These are phyloP conservation scores for Orestias chungarensis DNA, from an alignment of 2,797 vertebrate genomes.

Conservation along the genomic window DNA sequence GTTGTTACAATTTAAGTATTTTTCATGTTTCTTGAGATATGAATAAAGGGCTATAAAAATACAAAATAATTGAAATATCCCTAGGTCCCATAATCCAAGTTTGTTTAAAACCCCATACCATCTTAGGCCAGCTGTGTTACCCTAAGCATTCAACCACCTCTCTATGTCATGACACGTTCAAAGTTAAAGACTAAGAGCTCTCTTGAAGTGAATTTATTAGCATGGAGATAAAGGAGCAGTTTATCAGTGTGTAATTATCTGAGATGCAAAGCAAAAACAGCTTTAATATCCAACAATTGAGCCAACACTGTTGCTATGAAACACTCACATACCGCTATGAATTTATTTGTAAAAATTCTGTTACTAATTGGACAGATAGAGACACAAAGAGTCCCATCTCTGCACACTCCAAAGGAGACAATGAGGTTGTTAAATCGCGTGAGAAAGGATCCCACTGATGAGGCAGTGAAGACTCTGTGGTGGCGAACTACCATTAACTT, in stretches of 20 bases:
- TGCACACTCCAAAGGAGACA: conserved; percentile 40
- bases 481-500: conserved; percentile 57
- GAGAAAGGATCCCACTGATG: conserved; percentile 50
- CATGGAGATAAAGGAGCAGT: not conserved
- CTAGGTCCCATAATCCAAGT: not conserved
- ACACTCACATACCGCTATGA: conserved; percentile 14
- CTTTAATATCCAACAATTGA: conserved; percentile 12
- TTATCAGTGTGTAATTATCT: not conserved
- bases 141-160: not conserved
- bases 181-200: conserved; percentile 4
- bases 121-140: not conserved
- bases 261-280: not conserved
- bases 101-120: not conserved
- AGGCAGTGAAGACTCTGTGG: conserved; percentile 38
- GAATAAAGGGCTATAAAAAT: too few relatives aligned
- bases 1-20: too few relatives aligned
- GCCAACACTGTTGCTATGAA: conserved; percentile 7
- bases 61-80: too few relatives aligned
- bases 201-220: not conserved
- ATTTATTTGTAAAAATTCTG: conserved; percentile 32
- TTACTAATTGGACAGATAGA: conserved; percentile 53
- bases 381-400: conserved; percentile 34
- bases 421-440: conserved; percentile 51
- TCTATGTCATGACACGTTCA: not conserved
- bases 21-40: too few relatives aligned